phyloP scores from a whole-genome alignment of 2,888 invertebrate genomes.

The Smittia aterrima region DNA sequence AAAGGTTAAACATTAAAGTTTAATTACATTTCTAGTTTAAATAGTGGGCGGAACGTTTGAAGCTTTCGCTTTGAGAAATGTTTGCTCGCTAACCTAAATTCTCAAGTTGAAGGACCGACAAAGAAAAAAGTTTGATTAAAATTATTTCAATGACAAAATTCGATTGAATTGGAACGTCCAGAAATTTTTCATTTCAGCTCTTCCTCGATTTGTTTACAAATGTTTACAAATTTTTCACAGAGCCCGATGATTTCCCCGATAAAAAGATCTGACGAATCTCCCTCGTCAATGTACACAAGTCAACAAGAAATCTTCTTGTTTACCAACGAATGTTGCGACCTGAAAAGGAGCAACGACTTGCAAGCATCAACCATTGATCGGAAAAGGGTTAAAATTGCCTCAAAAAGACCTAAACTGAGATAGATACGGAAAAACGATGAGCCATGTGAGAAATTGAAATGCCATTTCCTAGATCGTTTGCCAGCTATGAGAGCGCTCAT shows the following conservation, averaged over 20 bases:
- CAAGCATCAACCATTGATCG: background rate
- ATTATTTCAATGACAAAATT: too few relatives aligned
- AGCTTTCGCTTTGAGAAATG: too few relatives aligned
- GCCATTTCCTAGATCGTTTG: background rate
- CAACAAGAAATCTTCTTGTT: background rate
- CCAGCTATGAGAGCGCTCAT: background rate
- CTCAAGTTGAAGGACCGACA: too few relatives aligned
- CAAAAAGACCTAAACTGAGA: background rate
- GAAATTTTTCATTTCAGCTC: too few relatives aligned
- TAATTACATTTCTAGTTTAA: background rate
- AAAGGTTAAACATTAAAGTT: background rate
- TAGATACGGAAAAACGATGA: background rate
- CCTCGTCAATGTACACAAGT: too few relatives aligned
- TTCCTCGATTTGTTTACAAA: too few relatives aligned
- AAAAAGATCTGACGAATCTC: too few relatives aligned
- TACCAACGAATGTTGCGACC: background rate
- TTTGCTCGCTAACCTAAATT: too few relatives aligned
- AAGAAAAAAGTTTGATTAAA: too few relatives aligned
- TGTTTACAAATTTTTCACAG: too few relatives aligned
- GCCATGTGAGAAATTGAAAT: constrained; percentile 16
- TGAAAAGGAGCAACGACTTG: background rate
- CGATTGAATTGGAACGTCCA: too few relatives aligned
- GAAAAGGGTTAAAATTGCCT: background rate
- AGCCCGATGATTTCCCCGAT: too few relatives aligned
- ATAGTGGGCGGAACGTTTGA: background rate